Evolutionary conservation across 1,140 invertebrate genomes (phyloP).

Genomic region (Daktulosphaira vitifoliae): DNA sequence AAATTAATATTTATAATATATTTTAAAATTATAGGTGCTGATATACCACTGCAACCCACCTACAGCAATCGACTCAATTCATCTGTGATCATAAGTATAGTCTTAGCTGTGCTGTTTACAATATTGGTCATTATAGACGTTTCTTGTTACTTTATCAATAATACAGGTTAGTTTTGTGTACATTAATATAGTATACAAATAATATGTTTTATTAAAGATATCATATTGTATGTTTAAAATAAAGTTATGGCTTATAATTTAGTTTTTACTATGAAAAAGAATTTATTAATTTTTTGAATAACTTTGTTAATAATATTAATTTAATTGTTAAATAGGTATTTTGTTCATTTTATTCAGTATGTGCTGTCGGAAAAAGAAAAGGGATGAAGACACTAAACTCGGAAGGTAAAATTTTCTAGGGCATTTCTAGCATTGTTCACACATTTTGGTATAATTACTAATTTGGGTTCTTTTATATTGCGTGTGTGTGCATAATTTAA

Average conservation of each 20-base stretch:
- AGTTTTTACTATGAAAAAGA: too few species aligned
- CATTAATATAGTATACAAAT: too few species aligned
- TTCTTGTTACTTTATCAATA: conserved; percentile 58
- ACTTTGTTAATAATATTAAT: too few species aligned
- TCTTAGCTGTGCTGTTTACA: conserved; percentile 60
- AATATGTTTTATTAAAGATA: too few species aligned
- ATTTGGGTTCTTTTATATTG: not conserved
- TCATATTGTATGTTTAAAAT: too few species aligned
- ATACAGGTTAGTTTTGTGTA: conserved; percentile 47
- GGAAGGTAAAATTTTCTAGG: conserved; percentile 76
- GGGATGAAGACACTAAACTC: conserved; percentile 66
- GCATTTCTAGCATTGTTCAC: too few species aligned
- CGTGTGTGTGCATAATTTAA: not conserved
- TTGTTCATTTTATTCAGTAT: conserved; percentile 61
- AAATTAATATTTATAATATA: too few species aligned
- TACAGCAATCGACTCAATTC: conserved; percentile 50
- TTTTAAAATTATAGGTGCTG: not conserved
- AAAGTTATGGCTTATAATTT: too few species aligned
- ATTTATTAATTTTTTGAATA: too few species aligned
- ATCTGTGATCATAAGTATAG: conserved; percentile 66
- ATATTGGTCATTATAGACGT: conserved; percentile 69
- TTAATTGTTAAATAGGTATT: conserved; percentile 48
- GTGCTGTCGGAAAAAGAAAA: conserved; percentile 51
- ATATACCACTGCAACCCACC: not conserved
- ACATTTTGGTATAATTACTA: conserved; percentile 2